Base-by-base conservation (phyloP, 2,888 invertebrate genomes). In the Galerucella pusilla region DNA sequence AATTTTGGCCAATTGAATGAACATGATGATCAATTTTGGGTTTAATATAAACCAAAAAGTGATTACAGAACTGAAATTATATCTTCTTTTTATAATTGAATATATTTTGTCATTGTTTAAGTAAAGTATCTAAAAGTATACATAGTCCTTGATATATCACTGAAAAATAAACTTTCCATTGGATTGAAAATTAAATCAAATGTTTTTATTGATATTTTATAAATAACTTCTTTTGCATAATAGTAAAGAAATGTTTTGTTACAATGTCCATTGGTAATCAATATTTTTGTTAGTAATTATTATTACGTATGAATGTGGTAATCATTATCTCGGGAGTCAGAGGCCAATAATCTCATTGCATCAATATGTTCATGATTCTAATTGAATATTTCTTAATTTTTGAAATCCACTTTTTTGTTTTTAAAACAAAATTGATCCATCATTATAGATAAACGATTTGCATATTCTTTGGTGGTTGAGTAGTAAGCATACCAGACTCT, bases 291-390 rank as follows among this genome's bases (percentile, higher is more conserved):
- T 14, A 49, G 49, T 5, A 59, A 9, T 42, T 0, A 35, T 6
- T n/a, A 59, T 11, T 61, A 28, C 5, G 3, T 61, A 11, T 35
- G 2, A 35, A 35, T 61, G 61, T 61, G 61, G 61, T 35, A 61
- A 61, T 61, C 61, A 35, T 35, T 61, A 61, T 61, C 61, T 61
- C 14, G 35, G n/a, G 12, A 28, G 57, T 61, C 61, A 61, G 61
- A 61, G 61, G 61, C 12, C 61, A 61, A 61, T 12, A 35, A 35
- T 61, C n/a, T 61, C 35, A 61, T 61, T 61, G 16, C 57, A 57
- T 57, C 57, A 57, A 11, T 20, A 57, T 20, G 10, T 20, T 20
- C 0, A 16, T 57, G 7, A 16, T 20, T 20, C 11, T 57, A 28
- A 35, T 61, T n/a, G 9, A 28, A 14, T 14, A 35, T 12, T 61